Conservation (phyloP, 2,113 vertebrate species). For the Dasyurus viverrinus region DNA sequence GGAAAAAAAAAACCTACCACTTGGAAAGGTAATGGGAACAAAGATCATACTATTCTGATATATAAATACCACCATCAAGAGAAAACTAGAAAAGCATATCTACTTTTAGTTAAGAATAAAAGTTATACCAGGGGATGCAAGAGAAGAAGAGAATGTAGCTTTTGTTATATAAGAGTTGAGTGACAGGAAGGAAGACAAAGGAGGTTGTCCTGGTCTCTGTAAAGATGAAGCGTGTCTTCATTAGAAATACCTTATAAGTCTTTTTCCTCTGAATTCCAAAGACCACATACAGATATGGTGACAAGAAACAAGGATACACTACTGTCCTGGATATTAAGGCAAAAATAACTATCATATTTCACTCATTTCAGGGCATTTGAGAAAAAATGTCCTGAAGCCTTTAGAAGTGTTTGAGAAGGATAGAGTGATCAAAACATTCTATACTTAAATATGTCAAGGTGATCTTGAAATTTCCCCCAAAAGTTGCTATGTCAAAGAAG, state of each 20-base stretch:
- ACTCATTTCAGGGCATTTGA: not conserved
- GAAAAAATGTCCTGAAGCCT: not conserved
- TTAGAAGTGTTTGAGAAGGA: not conserved
- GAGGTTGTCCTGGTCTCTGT: not conserved
- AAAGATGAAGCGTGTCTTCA: not conserved
- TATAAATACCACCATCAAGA: too few relatives aligned
- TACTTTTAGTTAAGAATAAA: too few relatives aligned
- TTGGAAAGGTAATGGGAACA: too few relatives aligned
- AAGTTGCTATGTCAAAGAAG: not conserved
- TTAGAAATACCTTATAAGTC: not conserved
- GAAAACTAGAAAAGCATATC: too few relatives aligned
- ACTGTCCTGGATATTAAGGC: not conserved
- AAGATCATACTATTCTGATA: too few relatives aligned
- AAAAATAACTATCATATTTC: not conserved
- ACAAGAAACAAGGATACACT: not conserved
- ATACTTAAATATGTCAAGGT: not conserved
- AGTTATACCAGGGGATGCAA: not conserved
- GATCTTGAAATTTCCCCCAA: not conserved
- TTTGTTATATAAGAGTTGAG: not conserved
- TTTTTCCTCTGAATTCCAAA: not conserved
- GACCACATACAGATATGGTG: not conserved
- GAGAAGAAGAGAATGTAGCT: not conserved
- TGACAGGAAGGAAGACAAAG: not conserved
- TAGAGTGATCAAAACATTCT: not conserved
- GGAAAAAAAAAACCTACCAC: too few relatives aligned